These are phyloP conservation scores for Bedellia somnulentella DNA, from an alignment of 2,888 invertebrate genomes.

Conservation along the genomic window DNA sequence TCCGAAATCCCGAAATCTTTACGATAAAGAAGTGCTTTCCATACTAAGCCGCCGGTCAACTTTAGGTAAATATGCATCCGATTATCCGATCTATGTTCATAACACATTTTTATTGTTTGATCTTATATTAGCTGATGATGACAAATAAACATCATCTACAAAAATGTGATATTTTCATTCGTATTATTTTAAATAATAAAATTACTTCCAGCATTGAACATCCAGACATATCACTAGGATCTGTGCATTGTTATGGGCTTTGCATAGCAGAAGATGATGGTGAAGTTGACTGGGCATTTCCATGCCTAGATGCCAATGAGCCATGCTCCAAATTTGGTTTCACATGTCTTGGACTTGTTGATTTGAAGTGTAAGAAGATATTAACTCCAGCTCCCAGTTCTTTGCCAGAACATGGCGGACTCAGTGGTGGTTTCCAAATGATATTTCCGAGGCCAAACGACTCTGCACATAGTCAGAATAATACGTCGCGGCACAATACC, in stretches of 20 bases:
- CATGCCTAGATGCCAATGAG: conserved; percentile 84
- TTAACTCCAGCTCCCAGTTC: conserved; percentile 25
- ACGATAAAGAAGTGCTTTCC: no score
- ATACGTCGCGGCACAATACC: conserved; percentile 13
- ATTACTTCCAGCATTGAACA: conserved; percentile 59
- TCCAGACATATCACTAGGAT: conserved; percentile 64
- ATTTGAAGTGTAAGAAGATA: conserved; percentile 58
- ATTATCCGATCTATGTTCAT: no score
- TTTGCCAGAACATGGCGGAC: conserved; percentile 35
- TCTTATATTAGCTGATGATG: no score
- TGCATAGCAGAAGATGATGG: conserved; percentile 97
- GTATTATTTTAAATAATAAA: no score
- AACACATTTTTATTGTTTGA: no score
- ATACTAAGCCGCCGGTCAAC: no score
- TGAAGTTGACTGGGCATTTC: conserved; percentile 92
- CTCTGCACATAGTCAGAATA: conserved; percentile 34
- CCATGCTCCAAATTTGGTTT: conserved; percentile 93
- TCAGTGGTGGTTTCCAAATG: conserved; percentile 26
- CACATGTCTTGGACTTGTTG: conserved; percentile 83
- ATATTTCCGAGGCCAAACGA: conserved; percentile 33
- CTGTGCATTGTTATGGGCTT: conserved; percentile 76
- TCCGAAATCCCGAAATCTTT: no score
- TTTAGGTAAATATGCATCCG: no score
- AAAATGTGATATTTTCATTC: no score
- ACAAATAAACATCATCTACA: no score